Evolutionary conservation across 2,888 invertebrate genomes (phyloP).

Genomic region (Drosophila greeni): DNA sequence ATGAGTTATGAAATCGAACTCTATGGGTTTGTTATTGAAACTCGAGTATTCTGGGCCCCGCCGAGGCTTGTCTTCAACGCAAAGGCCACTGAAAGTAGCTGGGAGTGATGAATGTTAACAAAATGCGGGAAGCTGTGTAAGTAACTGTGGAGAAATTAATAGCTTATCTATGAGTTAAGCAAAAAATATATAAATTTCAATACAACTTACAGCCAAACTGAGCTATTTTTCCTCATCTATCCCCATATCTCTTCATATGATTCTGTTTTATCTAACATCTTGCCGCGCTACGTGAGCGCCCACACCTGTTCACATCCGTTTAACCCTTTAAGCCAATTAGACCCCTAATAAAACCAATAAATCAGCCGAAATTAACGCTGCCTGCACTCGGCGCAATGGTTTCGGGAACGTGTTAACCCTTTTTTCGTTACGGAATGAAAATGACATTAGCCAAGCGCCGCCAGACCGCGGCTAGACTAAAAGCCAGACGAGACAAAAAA

Average conservation of each 20-base stretch:
- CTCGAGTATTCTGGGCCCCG: conserved; percentile 31
- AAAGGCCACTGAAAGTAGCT: conserved; percentile 22
- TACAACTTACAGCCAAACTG: neutral
- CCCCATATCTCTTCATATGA: too few relatives aligned
- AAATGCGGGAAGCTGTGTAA: conserved; percentile 20
- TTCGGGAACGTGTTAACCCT: conserved; percentile 53
- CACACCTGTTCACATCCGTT: conserved; percentile 31
- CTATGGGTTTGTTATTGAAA: conserved; percentile 58
- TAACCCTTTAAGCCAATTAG: conserved; percentile 60
- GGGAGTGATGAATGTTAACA: conserved; percentile 22
- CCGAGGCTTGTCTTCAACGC: conserved; percentile 5
- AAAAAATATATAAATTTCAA: neutral
- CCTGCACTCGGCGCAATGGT: conserved; percentile 57
- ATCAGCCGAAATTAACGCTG: conserved; percentile 50
- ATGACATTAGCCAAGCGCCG: conserved; percentile 66
- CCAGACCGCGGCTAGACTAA: conserved; percentile 63
- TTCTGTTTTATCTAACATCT: neutral
- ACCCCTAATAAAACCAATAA: conserved; percentile 61
- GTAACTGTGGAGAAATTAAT: neutral
- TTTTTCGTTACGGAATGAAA: conserved; percentile 54
- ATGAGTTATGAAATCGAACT: conserved; percentile 68
- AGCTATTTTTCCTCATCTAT: neutral
- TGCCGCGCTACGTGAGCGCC: neutral
- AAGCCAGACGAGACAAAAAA: conserved; percentile 21
- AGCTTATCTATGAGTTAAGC: neutral